phyloP scores from a whole-genome alignment of 2,888 invertebrate species.

The Apomyelois bistriatella region DNA sequence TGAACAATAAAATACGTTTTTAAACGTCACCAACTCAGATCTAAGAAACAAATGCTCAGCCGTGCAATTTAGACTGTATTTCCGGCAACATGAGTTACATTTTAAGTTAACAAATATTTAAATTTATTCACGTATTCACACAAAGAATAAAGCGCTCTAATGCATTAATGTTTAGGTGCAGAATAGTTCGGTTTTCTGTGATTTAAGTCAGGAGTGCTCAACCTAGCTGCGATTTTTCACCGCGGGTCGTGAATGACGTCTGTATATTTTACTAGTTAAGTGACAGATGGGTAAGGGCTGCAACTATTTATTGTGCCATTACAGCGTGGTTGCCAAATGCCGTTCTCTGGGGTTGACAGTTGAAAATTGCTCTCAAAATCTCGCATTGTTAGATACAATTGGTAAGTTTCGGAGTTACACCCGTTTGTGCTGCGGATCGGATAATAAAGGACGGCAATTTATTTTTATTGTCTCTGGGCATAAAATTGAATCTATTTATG shows the following conservation, averaged over 20 bases:
- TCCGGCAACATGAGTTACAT: constrained; percentile 79
- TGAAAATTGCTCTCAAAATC: constrained; percentile 57
- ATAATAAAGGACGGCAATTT: constrained; percentile 63
- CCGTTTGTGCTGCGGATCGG: constrained; percentile 44
- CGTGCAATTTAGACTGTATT: constrained; percentile 78
- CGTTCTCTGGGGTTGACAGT: constrained; percentile 61
- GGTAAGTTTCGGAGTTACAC: constrained; percentile 7
- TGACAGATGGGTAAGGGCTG: constrained; percentile 77
- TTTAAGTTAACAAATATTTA: constrained; percentile 79
- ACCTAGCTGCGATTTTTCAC: constrained; percentile 70
- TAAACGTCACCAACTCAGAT: constrained; percentile 31
- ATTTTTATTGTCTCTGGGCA: constrained; percentile 60
- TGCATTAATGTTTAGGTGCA: constrained; percentile 18
- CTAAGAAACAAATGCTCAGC: constrained; percentile 69
- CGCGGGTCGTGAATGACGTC: constrained; percentile 68
- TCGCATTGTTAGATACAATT: constrained; percentile 10
- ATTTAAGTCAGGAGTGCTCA: constrained; percentile 55
- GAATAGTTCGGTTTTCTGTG: constrained; percentile 19
- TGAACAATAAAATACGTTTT: constrained; percentile 42
- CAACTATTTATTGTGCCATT: constrained; percentile 77
- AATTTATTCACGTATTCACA: constrained; percentile 60
- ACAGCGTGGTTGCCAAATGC: constrained; percentile 68
- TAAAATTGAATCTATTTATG: constrained; percentile 73
- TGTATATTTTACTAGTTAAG: constrained; percentile 78
- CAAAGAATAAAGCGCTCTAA: constrained; percentile 51